Base-by-base conservation (phyloP, 37 sponge, comb jelly and placozoan genomes). In the Ephydatia muelleri region DNA sequence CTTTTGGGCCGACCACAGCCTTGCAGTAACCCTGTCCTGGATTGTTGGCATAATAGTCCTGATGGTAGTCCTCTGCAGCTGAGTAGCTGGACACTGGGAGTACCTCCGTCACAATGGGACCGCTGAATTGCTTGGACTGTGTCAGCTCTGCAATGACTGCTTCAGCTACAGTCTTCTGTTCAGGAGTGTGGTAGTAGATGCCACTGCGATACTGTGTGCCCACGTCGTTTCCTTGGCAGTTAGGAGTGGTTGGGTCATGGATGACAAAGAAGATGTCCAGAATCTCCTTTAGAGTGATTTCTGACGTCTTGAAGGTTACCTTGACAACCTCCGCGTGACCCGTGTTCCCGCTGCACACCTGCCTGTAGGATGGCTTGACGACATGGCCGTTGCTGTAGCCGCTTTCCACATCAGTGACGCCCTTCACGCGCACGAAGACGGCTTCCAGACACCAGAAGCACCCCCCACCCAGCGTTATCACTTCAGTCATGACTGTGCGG, bases 401-500 rank as follows among this genome's bases (percentile, higher is more conserved):
- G 47, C 30, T 35, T 26, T 32, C 57, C 43, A 35, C 33, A n/a
- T 31, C 48, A 1, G 30, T 30, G 78, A 77, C 78, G 57, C 78
- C 78, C 29, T 77, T 35, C 14, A 77, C 34, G 12, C 30, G 43
- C 2, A 32, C 28, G 57, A 22, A 77, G 30, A 29, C 29, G 19
- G 29, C 47, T 26, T 77, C 78, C 57, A 35, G 34, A 8, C 78
- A 32, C 78, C 78, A 77, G 21, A 77, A 77, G 78, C 78, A 77
- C 2, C 78, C 78, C 2, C 28, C 47, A 14, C 78, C 78, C 9
- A 77, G 33, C 65, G 33, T 35, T 12, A 35, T 35, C 2, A 34
- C 32, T 28, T 71, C 72, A 57, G 57, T 57, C 57, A 57, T 57
- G 16, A 21, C 57, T 14, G 19, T 11, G 57, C 57, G 57, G 57